Evolutionary conservation across 2,797 vertebrate species (phyloP).

Genomic region (Lepidocolaptes lacrymiger): DNA sequence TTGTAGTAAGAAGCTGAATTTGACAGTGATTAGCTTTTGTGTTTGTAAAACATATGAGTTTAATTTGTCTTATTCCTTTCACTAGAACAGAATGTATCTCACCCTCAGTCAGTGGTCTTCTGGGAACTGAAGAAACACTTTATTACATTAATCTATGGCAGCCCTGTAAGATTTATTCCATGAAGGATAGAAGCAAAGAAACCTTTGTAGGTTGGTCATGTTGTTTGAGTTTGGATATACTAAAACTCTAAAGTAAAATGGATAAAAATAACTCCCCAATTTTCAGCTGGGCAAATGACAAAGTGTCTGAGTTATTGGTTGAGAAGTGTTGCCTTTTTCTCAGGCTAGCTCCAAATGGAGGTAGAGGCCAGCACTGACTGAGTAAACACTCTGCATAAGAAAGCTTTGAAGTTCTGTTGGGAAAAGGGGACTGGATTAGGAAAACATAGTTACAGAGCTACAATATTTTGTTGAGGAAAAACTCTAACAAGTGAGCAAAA

Average conservation of each 20-base stretch:
- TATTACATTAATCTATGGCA: not conserved
- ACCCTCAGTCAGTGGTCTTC: not conserved
- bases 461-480: not conserved
- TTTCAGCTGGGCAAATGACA: not conserved
- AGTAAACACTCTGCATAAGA: not conserved
- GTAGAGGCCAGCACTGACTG: not conserved
- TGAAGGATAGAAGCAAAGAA: not conserved
- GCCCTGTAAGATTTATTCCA: not conserved
- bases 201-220: not conserved
- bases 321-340: not conserved
- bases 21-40: not conserved
- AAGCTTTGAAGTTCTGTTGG: not conserved
- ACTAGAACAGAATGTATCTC: not conserved
- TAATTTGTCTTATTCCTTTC: not conserved
- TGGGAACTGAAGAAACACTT: not conserved
- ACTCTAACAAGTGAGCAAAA: not conserved
- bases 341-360: not conserved
- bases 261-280: not conserved
- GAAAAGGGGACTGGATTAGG: not conserved
- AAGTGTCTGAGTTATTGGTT: fast-evolving
- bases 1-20: not conserved
- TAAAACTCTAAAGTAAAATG: not conserved
- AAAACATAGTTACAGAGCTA: not conserved
- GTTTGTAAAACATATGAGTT: not conserved
- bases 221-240: not conserved